Base-by-base conservation (phyloP, 2,888 invertebrate species). In the Mesorhabditis sp. region DNA sequence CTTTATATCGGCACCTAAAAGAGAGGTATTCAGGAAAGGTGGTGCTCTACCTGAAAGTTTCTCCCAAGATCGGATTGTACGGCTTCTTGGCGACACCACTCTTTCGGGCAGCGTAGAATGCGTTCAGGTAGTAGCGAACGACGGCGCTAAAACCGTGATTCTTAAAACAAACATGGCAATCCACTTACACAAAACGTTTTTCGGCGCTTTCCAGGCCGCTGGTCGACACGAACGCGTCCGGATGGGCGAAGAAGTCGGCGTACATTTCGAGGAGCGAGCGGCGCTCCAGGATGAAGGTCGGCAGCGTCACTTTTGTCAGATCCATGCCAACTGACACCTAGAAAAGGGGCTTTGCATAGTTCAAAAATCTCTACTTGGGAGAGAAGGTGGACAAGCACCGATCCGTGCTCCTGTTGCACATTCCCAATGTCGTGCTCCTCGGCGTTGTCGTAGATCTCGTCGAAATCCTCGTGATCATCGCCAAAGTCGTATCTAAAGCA, bases 161-260 rank as follows among this genome's bases (percentile, higher is more conserved):
- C 45, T 43, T 64, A n/a, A 62, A 5, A 13, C 45, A 65, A 45
- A 67, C 45, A 28, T 28, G 28, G 28, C 28, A 28, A 28, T 28
- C 28, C 28, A 77, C 79, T 66, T 68, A 81, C 72, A 84, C 73
- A 71, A 82, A 81, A 62, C 84, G 72, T 70, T 81, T 76, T 70
- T 84, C 84, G 0, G 84, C 76, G 7, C 75, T 76, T 10, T 80
- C 75, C 41, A 80, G 72, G 6, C 75, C 86, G 88, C 94, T 94
- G 90, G 92, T 75, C 92, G 71, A 67, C 15, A 85, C 90, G 88
- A 98, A 97, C 83, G 95, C 90, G 88, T 97, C 96, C 0, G 98
- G 96, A 89, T 99, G 98, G 10, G 98, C 95, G 88, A 99, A 96
- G 86, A 97, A 98, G 88, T 99, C 98, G 66, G 98, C 97, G 87